phyloP scores from a whole-genome alignment of 2,797 vertebrate species.

The Lithobates pipiens region DNA sequence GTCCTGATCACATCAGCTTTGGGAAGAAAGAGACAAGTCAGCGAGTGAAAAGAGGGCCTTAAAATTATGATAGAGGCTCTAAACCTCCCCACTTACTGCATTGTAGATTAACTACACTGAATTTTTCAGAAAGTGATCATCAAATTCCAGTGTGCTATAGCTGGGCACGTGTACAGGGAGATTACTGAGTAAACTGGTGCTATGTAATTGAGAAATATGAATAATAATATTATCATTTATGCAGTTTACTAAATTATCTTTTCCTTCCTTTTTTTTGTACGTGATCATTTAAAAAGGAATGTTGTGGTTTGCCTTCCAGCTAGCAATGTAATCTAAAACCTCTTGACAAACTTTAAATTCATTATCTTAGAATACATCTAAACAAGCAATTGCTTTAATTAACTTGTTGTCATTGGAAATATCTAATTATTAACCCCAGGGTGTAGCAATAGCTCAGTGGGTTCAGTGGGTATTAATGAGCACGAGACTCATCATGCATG shows the following conservation, averaged over 20 bases:
- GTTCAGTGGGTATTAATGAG: slow-evolving; percentile 46
- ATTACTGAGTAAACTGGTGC: too few relatives aligned
- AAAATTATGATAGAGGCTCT: too few relatives aligned
- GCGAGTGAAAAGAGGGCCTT: too few relatives aligned
- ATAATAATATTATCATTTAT: background rate
- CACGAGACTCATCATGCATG: slow-evolving; percentile 46
- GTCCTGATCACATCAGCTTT: too few relatives aligned
- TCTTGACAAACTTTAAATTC: slow-evolving; percentile 21
- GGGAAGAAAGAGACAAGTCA: too few relatives aligned
- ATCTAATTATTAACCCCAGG: slow-evolving; percentile 51
- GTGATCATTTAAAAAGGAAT: background rate
- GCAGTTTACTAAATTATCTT: background rate
- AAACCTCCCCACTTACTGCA: too few relatives aligned
- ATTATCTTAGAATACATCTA: slow-evolving; percentile 25
- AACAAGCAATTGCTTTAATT: slow-evolving; percentile 56
- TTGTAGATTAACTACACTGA: too few relatives aligned
- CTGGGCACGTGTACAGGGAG: too few relatives aligned
- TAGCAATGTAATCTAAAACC: slow-evolving; percentile 8
- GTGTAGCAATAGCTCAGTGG: slow-evolving; percentile 32
- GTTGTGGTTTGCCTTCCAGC: slow-evolving; percentile 1
- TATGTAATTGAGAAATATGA: background rate
- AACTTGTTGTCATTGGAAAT: slow-evolving; percentile 49
- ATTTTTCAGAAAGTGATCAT: too few relatives aligned
- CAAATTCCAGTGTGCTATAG: too few relatives aligned
- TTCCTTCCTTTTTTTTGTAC: background rate